Evolutionary conservation across 2,797 vertebrate genomes (phyloP).

Genomic region (Cheirogaleus major): DNA sequence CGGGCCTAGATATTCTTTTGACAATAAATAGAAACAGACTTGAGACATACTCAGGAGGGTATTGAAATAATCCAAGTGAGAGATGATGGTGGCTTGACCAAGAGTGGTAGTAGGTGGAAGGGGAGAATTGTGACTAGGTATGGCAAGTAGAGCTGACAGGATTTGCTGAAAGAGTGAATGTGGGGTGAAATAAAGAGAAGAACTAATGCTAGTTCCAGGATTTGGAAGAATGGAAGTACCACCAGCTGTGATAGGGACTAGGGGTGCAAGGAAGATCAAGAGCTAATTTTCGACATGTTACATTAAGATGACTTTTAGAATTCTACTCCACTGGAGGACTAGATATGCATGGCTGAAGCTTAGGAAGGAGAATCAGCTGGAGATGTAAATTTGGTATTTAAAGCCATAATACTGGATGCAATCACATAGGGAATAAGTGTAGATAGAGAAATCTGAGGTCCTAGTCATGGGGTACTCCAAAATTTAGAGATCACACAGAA

Average conservation of each 20-base stretch:
- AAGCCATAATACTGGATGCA: not conserved
- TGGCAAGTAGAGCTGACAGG: not conserved
- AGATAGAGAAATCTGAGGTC: not conserved
- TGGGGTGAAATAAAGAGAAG: not conserved
- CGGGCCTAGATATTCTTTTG: not conserved
- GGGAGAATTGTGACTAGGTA: not conserved
- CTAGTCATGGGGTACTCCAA: not conserved
- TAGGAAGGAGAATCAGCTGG: not conserved
- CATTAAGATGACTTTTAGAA: not conserved
- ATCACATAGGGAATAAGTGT: not conserved
- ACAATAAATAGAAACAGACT: not conserved
- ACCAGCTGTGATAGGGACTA: not conserved
- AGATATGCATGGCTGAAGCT: not conserved
- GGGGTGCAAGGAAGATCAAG: not conserved
- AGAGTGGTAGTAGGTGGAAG: not conserved
- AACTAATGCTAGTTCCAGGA: not conserved
- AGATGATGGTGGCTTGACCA: not conserved
- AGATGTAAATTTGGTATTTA: not conserved
- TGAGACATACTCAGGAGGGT: not conserved
- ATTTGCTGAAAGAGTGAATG: not conserved
- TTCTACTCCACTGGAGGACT: not conserved
- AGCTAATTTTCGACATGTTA: not conserved
- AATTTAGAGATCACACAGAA: not conserved
- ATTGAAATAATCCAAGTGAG: not conserved
- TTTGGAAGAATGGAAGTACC: not conserved